Base-by-base conservation (phyloP, 2,888 invertebrate species). In the Campoplex nolae region DNA sequence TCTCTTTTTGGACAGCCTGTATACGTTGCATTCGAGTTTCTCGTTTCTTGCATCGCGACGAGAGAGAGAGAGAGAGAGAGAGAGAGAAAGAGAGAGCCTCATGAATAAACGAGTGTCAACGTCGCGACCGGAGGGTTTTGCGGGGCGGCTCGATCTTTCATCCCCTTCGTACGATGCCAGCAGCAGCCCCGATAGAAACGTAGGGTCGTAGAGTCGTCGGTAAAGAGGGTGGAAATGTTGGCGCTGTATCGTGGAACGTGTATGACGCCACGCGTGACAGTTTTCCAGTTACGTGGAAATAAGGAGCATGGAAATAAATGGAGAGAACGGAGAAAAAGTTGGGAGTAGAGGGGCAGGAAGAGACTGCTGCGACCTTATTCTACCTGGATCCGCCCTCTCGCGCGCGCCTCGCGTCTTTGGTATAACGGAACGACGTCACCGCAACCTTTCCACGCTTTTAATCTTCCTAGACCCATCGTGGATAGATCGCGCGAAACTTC, bases 41-140 rank as follows among this genome's bases (percentile, higher is more conserved):
- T 18, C 67, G 67, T 68, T 38, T 65, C 80, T 76, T 51, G 74
- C 77, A 83, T 62, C 45, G 45, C 45, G 42, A 8, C 28, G 42
- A 42, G 6, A 23, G 23, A 23, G 23, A 23, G 23, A 23, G 11
- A 58, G 58, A 74, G 81, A 28, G 86, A n/a, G n/a, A n/a, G 42
- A 42, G 6, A 23, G 23, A 23, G 23, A 23, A 0, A 23, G 11
- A 58, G 58, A 74, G 81, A 28, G 86, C 84, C 77, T 83, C 87
- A 84, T 89, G 87, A 88, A 89, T 89, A 88, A 88, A 78, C 87
- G 87, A 88, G 42, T 9, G 42, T 9, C 8, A 42, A 42, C 7
- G 42, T 9, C 42, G 42, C 8, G 8, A 42, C 42, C 42, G 42
- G 42, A 42, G 42, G 42, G 9, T 42, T 42, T 9, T 9, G 9